Conservation (phyloP, 2,113 vertebrate genomes). For the Brachionichthys hirsutus region DNA sequence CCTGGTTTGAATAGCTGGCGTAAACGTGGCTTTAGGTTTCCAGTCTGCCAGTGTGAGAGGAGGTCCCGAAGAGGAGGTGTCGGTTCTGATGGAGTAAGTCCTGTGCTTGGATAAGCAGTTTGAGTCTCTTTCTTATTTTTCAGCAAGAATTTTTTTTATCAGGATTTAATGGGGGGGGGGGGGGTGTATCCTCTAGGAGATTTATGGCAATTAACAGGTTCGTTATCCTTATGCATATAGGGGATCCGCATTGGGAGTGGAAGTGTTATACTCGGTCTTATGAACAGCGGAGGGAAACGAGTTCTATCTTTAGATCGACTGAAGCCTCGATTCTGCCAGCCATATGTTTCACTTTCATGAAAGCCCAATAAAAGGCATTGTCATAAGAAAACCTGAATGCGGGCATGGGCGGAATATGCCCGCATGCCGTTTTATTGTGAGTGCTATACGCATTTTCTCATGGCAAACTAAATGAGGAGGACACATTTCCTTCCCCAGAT, state of each 20-base stretch:
- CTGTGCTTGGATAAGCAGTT: not conserved
- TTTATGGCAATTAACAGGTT: conserved; percentile 43
- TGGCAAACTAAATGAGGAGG: conserved; percentile 48
- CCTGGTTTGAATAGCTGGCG: no score
- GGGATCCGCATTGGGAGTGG: conserved; percentile 5
- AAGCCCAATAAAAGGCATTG: conserved; percentile 3
- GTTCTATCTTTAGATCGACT: conserved; percentile 31
- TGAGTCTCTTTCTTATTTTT: conserved; percentile 3
- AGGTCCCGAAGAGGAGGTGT: conserved; percentile 15
- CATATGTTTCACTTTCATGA: conserved; percentile 16
- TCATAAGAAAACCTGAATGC: conserved; percentile 26
- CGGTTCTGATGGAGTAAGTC: conserved; percentile 9
- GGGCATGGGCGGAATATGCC: conserved; percentile 23
- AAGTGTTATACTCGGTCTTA: conserved; percentile 1
- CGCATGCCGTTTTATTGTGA: conserved; percentile 12
- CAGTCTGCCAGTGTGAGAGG: conserved; percentile 8
- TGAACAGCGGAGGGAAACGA: not conserved
- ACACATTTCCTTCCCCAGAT: conserved; percentile 47
- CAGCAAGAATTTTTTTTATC: conserved; percentile 26
- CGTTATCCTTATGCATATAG: conserved; percentile 23
- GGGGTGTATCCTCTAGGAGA: conserved; percentile 16
- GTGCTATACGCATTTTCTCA: conserved; percentile 47
- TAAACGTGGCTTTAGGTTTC: not conserved
- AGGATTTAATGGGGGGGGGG: conserved; percentile 6
- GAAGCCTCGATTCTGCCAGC: conserved; percentile 9